phyloP scores from a whole-genome alignment of 2,113 vertebrate species.

The Xiphophorus hellerii region DNA sequence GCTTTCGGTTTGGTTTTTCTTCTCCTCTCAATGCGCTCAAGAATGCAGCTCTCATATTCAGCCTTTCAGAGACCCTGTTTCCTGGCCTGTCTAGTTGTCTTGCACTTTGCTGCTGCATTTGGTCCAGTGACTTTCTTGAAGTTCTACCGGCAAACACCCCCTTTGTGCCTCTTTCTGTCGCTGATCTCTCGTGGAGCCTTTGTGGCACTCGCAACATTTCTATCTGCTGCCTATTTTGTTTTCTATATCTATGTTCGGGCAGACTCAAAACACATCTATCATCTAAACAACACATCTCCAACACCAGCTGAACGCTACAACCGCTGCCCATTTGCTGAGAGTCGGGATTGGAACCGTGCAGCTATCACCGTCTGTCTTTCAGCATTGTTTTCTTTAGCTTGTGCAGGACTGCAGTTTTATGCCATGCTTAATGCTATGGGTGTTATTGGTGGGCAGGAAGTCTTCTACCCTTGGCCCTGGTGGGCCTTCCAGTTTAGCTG shows the following conservation, averaged over 20 bases:
- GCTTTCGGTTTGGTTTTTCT: slow-evolving; percentile 87
- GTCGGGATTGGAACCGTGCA: slow-evolving; percentile 84
- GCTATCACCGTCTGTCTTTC: slow-evolving; percentile 82
- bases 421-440: slow-evolving; percentile 88
- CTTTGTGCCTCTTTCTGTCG: slow-evolving; percentile 82
- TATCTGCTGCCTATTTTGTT: slow-evolving; percentile 84
- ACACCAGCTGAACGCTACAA: slow-evolving; percentile 80
- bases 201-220: slow-evolving; percentile 82
- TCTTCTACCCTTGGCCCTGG: slow-evolving; percentile 89
- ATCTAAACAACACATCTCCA: slow-evolving; percentile 84
- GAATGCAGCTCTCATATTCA: slow-evolving; percentile 80
- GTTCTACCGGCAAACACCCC: slow-evolving; percentile 77
- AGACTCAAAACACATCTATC: slow-evolving; percentile 84
- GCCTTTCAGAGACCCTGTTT: slow-evolving; percentile 83
- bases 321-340: slow-evolving; percentile 85
- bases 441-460: slow-evolving; percentile 78
- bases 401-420: slow-evolving; percentile 86
- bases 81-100: slow-evolving; percentile 81
- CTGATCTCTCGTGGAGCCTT: slow-evolving; percentile 86
- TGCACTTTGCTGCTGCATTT: slow-evolving; percentile 83
- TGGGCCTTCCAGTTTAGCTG: slow-evolving; percentile 90
- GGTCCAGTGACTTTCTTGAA: slow-evolving; percentile 82
- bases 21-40: slow-evolving; percentile 85
- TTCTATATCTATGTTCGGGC: slow-evolving; percentile 84
- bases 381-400: slow-evolving; percentile 84